These are phyloP conservation scores for Acronicta aceris DNA, from an alignment of 2,888 invertebrate species.

Conservation along the genomic window DNA sequence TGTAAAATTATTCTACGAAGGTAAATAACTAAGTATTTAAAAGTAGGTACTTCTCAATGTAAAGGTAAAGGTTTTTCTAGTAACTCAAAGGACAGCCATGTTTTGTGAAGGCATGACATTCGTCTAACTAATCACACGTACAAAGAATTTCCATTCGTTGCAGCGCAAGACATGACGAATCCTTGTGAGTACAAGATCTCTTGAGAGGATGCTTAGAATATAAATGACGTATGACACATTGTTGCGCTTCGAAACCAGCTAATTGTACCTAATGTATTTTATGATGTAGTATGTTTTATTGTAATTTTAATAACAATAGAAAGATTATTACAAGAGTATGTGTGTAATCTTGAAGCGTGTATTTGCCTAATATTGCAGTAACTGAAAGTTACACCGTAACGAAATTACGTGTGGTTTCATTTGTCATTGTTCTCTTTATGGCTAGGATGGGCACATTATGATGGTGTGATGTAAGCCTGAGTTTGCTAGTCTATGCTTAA, in stretches of 20 bases:
- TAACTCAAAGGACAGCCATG: conserved; percentile 37
- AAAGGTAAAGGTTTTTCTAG: conserved; percentile 46
- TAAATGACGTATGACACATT: conserved; percentile 56
- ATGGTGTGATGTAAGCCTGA: conserved; percentile 34
- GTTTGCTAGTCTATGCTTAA: conserved; percentile 7
- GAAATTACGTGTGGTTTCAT: conserved; percentile 37
- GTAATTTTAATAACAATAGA: conserved; percentile 52
- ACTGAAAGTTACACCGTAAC: conserved; percentile 47
- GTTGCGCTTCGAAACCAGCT: conserved; percentile 19
- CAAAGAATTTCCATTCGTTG: conserved; percentile 45
- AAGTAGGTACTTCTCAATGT: conserved; percentile 42
- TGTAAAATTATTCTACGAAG: conserved; percentile 26
- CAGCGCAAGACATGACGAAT: conserved; percentile 52
- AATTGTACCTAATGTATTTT: conserved; percentile 33
- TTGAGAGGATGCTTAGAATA: conserved; percentile 59
- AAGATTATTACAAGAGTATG: conserved; percentile 39
- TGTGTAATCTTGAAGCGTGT: conserved; percentile 42
- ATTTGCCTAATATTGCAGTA: conserved; percentile 52
- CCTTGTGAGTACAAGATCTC: conserved; percentile 59
- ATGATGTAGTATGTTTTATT: conserved; percentile 40
- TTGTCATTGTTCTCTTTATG: conserved; percentile 52
- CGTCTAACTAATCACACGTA: conserved; percentile 44
- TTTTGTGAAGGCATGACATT: conserved; percentile 47
- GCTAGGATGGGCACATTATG: conserved; percentile 26
- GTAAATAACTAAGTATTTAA: conserved; percentile 19